Conservation (phyloP, 2,797 vertebrate species). For the Cottoperca gobio region DNA sequence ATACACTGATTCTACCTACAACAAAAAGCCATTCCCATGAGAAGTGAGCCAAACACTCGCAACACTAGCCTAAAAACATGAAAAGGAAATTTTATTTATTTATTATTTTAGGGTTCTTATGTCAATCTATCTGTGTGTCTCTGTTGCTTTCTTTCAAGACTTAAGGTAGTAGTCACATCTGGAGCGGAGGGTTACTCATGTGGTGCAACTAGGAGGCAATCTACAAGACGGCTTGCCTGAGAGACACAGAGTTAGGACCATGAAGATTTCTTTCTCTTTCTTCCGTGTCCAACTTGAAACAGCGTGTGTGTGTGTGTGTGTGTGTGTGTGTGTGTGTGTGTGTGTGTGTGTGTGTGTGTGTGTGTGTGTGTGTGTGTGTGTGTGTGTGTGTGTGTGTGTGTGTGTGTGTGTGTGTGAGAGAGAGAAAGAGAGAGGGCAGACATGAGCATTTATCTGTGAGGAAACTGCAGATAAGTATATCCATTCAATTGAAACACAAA, state of each 20-base stretch:
- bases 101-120: slow-evolving; percentile 12
- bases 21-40: slow-evolving; percentile 78
- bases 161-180: slow-evolving; percentile 66
- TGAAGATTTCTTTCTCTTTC: slow-evolving; percentile 49
- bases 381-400: slow-evolving; percentile 16
- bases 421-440: slow-evolving; percentile 14
- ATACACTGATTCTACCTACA: slow-evolving; percentile 80
- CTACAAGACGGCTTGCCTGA: slow-evolving; percentile 33
- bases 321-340: slow-evolving; percentile 10
- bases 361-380: slow-evolving; percentile 12
- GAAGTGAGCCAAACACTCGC: slow-evolving; percentile 67
- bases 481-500: slow-evolving; percentile 40
- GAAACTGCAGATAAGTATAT: slow-evolving; percentile 27
- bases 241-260: slow-evolving; percentile 38
- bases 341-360: slow-evolving; percentile 7
- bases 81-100: slow-evolving; percentile 57
- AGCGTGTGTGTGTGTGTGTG: slow-evolving; percentile 6
- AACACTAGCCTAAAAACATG: slow-evolving; percentile 70
- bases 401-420: slow-evolving; percentile 6
- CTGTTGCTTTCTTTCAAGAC: slow-evolving; percentile 63
- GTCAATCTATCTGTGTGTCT: slow-evolving; percentile 40
- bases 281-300: slow-evolving; percentile 39
- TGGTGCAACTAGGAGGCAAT: slow-evolving; percentile 80
- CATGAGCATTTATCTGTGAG: slow-evolving; percentile 17
- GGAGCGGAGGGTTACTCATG: slow-evolving; percentile 63